A percentile compares a stretch with the other conserved stretches of the same genome.
These are phyloP conservation scores for Heterodera carotae DNA, from an alignment of 1,140 invertebrate species.

Conservation along the genomic window DNA sequence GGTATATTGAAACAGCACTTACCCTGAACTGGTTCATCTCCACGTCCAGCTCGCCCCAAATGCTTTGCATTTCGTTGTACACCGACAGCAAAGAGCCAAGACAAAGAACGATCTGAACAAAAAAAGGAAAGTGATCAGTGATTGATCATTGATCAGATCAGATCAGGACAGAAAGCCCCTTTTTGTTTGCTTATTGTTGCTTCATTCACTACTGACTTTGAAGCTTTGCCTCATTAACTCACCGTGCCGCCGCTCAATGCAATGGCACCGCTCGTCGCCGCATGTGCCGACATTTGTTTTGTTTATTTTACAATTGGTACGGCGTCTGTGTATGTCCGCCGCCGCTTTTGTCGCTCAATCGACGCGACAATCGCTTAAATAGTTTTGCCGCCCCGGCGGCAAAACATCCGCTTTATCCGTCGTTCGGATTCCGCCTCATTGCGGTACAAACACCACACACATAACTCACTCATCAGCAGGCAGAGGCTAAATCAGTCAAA, in stretches of 20 bases:
- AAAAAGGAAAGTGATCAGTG: too few relatives aligned
- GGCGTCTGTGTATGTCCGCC: background rate
- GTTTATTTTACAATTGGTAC: background rate
- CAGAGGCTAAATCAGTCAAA: too few relatives aligned
- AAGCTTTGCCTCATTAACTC: background rate
- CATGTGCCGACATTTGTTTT: conserved; percentile 28
- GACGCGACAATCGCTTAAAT: background rate
- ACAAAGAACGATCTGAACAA: conserved; percentile 43
- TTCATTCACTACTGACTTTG: too few relatives aligned
- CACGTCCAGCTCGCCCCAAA: conserved; percentile 59
- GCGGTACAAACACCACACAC: background rate
- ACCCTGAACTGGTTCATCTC: conserved; percentile 61
- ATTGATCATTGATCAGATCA: background rate
- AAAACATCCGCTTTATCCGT: too few relatives aligned
- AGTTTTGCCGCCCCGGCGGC: background rate
- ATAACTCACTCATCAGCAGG: too few relatives aligned
- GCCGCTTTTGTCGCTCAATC: background rate
- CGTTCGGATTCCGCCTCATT: background rate
- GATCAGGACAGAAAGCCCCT: background rate
- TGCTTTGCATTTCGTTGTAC: conserved; percentile 61
- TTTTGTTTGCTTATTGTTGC: background rate
- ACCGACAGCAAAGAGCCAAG: conserved; percentile 54
- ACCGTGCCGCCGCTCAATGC: conserved; percentile 56
- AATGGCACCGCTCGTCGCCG: conserved; percentile 57
- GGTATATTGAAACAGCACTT: background rate